Conservation (phyloP, 2,797 vertebrate genomes). For the Hapalemur alaotrensis region DNA sequence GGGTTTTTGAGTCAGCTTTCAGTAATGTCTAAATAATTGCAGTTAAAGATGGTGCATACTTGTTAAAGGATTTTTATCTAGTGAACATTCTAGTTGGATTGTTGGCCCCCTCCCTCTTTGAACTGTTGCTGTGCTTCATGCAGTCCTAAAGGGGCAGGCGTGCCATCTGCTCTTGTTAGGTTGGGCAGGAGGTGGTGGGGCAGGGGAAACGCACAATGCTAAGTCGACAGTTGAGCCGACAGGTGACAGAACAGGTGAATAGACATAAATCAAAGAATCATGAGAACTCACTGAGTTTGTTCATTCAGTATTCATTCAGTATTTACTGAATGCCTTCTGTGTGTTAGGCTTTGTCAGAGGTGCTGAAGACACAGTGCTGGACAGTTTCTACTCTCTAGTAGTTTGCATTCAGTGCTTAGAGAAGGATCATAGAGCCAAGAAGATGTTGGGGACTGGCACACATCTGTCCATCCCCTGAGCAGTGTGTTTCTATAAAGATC, state of each 20-base stretch:
- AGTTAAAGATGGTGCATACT: not conserved
- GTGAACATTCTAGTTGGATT: not conserved
- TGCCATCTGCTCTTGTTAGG: not conserved
- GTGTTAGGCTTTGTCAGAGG: not conserved
- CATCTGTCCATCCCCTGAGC: not conserved
- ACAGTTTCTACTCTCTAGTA: not conserved
- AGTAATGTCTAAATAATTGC: not conserved
- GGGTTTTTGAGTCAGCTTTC: not conserved
- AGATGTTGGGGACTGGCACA: not conserved
- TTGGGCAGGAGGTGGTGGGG: not conserved
- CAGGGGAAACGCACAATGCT: not conserved
- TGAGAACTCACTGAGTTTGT: not conserved
- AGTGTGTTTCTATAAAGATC: not conserved
- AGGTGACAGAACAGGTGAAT: not conserved
- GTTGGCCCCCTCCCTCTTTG: not conserved
- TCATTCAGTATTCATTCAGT: not conserved
- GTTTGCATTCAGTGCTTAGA: not conserved
- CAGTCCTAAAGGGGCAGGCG: not conserved
- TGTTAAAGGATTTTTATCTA: not conserved
- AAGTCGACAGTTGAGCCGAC: not conserved
- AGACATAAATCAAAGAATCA: not conserved
- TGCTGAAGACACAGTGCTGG: not conserved
- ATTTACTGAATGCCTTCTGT: not conserved
- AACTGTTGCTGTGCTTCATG: not conserved
- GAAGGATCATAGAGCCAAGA: not conserved